Conservation (phyloP, 2,113 vertebrate species). For the Anoura caudifer region DNA sequence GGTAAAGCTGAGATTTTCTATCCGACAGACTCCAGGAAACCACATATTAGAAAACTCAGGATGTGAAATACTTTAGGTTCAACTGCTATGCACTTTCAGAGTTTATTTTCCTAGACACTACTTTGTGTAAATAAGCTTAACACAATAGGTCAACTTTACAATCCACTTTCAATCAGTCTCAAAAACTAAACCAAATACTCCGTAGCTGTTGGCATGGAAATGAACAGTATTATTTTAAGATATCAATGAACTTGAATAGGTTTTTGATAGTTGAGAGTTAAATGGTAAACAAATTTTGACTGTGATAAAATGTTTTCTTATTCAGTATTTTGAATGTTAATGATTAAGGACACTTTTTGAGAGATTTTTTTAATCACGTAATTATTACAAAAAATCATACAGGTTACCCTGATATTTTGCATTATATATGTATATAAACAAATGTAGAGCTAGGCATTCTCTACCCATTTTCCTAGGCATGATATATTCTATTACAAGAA, state of each 20-base stretch:
- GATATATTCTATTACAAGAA: slow-evolving; percentile 56
- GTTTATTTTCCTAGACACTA: slow-evolving; percentile 49
- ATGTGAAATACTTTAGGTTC: slow-evolving; percentile 13
- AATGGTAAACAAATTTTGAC: not conserved
- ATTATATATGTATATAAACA: not conserved
- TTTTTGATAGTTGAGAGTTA: slow-evolving; percentile 7
- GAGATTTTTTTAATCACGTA: not conserved
- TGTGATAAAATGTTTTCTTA: not conserved
- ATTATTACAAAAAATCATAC: not conserved
- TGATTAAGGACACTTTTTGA: not conserved
- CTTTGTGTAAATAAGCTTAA: slow-evolving; percentile 75
- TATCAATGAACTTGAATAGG: slow-evolving; percentile 27
- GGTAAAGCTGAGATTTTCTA: not conserved
- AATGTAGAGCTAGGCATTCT: not conserved
- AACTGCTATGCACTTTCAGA: slow-evolving; percentile 14
- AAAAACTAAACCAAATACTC: slow-evolving; percentile 59
- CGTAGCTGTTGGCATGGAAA: slow-evolving; percentile 53
- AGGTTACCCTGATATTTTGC: not conserved
- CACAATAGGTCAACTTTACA: slow-evolving; percentile 62
- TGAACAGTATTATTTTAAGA: slow-evolving; percentile 35
- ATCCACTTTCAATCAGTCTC: slow-evolving; percentile 63
- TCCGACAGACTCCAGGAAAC: not conserved
- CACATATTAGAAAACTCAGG: not conserved
- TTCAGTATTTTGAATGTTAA: not conserved
- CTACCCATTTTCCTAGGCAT: slow-evolving; percentile 56